phyloP scores from a whole-genome alignment of 1,140 invertebrate genomes.

The Lerema accius region DNA sequence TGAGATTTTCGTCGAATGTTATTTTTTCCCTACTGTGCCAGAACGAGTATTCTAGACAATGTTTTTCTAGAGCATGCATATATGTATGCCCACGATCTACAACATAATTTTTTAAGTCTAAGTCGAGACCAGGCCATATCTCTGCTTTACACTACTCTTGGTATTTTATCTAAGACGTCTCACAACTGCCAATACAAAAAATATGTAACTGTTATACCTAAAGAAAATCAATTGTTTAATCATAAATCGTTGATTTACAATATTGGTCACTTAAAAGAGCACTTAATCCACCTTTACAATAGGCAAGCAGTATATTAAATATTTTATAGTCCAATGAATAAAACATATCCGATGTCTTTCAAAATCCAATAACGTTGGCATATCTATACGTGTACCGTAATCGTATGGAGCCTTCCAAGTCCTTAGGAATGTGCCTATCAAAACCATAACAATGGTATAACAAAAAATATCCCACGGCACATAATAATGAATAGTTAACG shows the following conservation, averaged over 20 bases:
- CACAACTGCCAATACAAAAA: too few relatives aligned
- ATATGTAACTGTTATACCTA: constrained; percentile 2
- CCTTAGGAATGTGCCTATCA: constrained; percentile 73
- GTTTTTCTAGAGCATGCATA: too few relatives aligned
- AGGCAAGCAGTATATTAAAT: constrained; percentile 9
- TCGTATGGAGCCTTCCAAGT: constrained; percentile 45
- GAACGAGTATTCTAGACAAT: too few relatives aligned
- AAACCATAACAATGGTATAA: constrained; percentile 68
- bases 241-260: constrained; percentile 13
- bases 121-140: too few relatives aligned
- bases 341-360: too few relatives aligned
- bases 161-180: too few relatives aligned
- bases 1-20: too few relatives aligned
- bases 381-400: neutral
- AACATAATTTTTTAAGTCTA: too few relatives aligned
- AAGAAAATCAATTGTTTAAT: constrained; percentile 15
- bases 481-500: constrained; percentile 81
- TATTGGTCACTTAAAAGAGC: constrained; percentile 9
- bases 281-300: constrained; percentile 14
- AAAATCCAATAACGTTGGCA: too few relatives aligned
- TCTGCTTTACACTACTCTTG: too few relatives aligned
- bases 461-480: constrained; percentile 78
- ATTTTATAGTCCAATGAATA: neutral
- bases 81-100: too few relatives aligned
- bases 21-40: too few relatives aligned